Evolutionary conservation across 2,113 vertebrate genomes (phyloP), one percentile per base, ranked within the genome.

Genomic region (Megatriorchis doriae): DNA sequence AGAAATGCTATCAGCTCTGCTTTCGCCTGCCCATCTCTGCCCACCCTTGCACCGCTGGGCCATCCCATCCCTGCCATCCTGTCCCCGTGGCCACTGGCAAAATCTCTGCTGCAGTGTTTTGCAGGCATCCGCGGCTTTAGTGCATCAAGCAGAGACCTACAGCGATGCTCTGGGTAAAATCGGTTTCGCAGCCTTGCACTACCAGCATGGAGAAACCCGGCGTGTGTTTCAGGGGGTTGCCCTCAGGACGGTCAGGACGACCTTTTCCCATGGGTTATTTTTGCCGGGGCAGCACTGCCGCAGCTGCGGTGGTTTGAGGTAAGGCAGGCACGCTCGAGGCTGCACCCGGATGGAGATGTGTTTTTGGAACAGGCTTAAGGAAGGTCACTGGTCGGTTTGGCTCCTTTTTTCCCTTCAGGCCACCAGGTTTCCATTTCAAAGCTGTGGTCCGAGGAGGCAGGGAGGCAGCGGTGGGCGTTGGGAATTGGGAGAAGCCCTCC

Each of bases 51-150:
- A 6, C 52, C 1, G 1, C 63, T 16, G 29, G 2, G 45, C 80
- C 87, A 43, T 21, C 81, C 72, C 9, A 1, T 16, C 62, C 65
- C 83, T 53, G 42, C 16, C 26, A 25, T 18, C 53, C 40, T 1
- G 1, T 16, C 86, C 53, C 31, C 3, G 0, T 0, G 1, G 26
- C 62, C 81, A 50, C 17, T 7, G 1, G 23, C 52, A 27, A 19
- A 18, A 21, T 13, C 81, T 17, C 36, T 14, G 40, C 45, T 4
- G 22, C 3, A 3, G 73, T 0, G 0, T 29, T 40, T 31, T 11
- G 66, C 31, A 25, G 29, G 26, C 5, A 1, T 53, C 66, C 0
- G 6, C 7, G 43, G 59, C 50, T 73, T 20, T 5, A 8, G 31
- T 8, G 8, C 29, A 16, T 29, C 43, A 17, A n/a, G 42, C 74